phyloP scores from a whole-genome alignment of 2,888 invertebrate species.

The Furcula furcula region DNA sequence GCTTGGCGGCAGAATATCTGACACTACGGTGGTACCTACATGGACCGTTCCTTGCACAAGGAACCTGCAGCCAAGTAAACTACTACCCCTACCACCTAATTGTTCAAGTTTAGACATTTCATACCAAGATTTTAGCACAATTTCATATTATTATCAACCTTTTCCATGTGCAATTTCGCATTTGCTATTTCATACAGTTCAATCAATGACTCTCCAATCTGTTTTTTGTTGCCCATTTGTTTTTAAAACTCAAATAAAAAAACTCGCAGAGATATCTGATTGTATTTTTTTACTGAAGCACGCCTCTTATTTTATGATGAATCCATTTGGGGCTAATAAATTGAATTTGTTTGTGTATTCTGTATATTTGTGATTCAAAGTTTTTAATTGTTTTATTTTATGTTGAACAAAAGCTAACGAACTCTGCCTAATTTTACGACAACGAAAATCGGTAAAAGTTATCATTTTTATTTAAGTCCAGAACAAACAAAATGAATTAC shows the following conservation, averaged over 20 bases:
- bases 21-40: too few species aligned
- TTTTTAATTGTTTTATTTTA: constrained; percentile 26
- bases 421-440: not conserved
- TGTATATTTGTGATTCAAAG: constrained; percentile 23
- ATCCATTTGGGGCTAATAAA: constrained; percentile 40
- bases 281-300: constrained; percentile 29
- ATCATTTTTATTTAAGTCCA: not conserved
- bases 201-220: too few species aligned
- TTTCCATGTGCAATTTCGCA: too few species aligned
- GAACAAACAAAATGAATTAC: too few species aligned
- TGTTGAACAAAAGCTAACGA: constrained; percentile 8
- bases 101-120: too few species aligned
- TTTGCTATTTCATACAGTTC: too few species aligned
- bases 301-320: constrained; percentile 33
- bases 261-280: constrained; percentile 26
- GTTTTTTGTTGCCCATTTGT: not conserved
- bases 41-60: too few species aligned
- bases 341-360: constrained; percentile 27
- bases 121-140: too few species aligned
- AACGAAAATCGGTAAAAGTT: not conserved
- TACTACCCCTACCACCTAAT: too few species aligned
- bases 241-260: constrained; percentile 27
- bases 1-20: too few species aligned
- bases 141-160: too few species aligned
- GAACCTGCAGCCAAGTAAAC: too few species aligned